Percentiles rank a stretch among this genome's conserved stretches.
Evolutionary conservation across 2,888 invertebrate species (phyloP).

Genomic region (Drosophila gaucha): DNA sequence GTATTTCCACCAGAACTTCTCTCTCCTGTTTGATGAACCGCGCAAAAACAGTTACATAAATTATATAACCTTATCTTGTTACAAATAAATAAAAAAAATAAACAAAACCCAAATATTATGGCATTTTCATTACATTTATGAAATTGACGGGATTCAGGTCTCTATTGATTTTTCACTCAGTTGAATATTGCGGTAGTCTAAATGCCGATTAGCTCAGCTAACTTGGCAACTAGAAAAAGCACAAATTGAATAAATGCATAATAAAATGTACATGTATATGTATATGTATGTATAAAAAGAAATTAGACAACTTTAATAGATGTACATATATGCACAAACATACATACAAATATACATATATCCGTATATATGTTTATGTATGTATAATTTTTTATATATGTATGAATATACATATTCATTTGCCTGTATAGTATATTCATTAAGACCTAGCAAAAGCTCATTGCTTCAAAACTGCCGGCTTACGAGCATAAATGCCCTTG

Average conservation of each 20-base stretch:
- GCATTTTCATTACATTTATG: slow-evolving; percentile 34
- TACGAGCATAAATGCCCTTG: slow-evolving; percentile 32
- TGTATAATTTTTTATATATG: background rate
- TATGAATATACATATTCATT: background rate
- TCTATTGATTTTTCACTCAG: slow-evolving; percentile 23
- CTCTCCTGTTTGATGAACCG: slow-evolving; percentile 60
- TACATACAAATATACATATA: background rate
- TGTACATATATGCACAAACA: background rate
- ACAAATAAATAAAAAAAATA: slow-evolving; percentile 48
- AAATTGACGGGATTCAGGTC: slow-evolving; percentile 16
- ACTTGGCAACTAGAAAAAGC: slow-evolving; percentile 2
- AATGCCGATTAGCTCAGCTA: background rate
- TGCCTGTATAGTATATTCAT: too few species aligned
- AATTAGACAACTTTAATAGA: background rate
- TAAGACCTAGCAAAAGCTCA: slow-evolving; percentile 25
- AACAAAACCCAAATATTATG: slow-evolving; percentile 21
- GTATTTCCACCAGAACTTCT: slow-evolving; percentile 48
- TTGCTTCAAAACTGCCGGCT: slow-evolving; percentile 23
- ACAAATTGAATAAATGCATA: background rate
- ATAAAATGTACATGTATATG: slow-evolving; percentile 1
- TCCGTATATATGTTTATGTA: slow-evolving; percentile 1
- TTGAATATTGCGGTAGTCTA: background rate
- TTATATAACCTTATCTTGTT: slow-evolving; percentile 62
- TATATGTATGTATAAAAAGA: background rate
- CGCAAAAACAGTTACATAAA: slow-evolving; percentile 61